Conservation (phyloP, 1,140 invertebrate species). For the Lasioglossum albipes region DNA sequence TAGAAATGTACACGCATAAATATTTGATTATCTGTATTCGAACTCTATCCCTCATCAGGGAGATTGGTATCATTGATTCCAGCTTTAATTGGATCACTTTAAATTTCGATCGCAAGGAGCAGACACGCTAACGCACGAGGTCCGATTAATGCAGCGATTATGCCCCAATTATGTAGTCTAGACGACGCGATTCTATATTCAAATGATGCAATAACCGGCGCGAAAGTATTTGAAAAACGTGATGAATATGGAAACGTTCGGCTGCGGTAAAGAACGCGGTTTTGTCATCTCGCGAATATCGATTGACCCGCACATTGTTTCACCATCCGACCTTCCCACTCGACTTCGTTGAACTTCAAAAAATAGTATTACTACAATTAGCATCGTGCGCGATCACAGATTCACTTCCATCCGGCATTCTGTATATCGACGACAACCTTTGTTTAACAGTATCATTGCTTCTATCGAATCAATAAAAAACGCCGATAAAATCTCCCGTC, state of each 20-base stretch:
- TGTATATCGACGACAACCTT: no score
- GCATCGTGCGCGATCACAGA: no score
- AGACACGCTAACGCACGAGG: not conserved
- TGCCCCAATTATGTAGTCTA: not conserved
- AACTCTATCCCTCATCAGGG: no score
- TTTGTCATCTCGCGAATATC: slow-evolving; percentile 48
- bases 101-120: not conserved
- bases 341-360: not conserved
- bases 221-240: slow-evolving; percentile 11
- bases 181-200: slow-evolving; percentile 17
- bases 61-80: not conserved
- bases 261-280: slow-evolving; percentile 28
- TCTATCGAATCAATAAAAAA: no score
- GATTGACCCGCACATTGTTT: slow-evolving; percentile 28
- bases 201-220: slow-evolving; percentile 8
- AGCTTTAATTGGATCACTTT: not conserved
- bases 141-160: slow-evolving; percentile 16
- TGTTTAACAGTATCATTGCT: no score
- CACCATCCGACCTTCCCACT: slow-evolving; percentile 3
- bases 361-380: not conserved
- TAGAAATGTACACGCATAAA: no score
- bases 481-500: no score
- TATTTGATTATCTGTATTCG: no score
- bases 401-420: no score
- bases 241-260: slow-evolving; percentile 38